Base-by-base conservation (phyloP, 2,797 vertebrate genomes). In the Sparus aurata region DNA sequence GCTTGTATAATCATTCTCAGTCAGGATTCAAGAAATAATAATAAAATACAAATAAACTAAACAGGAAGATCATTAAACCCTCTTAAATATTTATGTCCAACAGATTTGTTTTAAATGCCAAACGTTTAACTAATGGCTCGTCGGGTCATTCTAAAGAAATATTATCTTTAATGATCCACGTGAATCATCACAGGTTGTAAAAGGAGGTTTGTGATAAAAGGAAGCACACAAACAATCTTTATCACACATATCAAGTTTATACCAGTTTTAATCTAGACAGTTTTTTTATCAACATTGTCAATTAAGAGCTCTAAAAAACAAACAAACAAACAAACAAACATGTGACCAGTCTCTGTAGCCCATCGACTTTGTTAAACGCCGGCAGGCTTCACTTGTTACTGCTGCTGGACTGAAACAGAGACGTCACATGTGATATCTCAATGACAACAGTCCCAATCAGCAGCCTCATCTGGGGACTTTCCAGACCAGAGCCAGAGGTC, bases 71-170 rank as follows among this genome's bases (percentile, higher is more conserved):
- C 77, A 63, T 82, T 69, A 87, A 91, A 91, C 3, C 47, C 72
- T 72, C 78, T 74, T 91, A 87, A 92, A 92, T 85, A 87, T 89
- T 92, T 86, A 91, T 67, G 84, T 38, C 15, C 45, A 69, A 89
- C 91, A 93, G 91, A 91, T 91, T 90, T 87, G 58, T 70, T 89
- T 89, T 81, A 86, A 85, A 83, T 57, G 79, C 75, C 54, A 69
- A 77, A 72, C 34, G 46, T 73, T 84, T 88, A 83, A 83, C 25
- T 71, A 71, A 90, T 69, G 72, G 71, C 77, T 49, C 58, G 45
- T 79, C 54, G 45, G 77, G 72, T 61, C 34, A 58, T 90, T 79
- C 82, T 38, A 58, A 69, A 74, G 59, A 68, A 73, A 34, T 34
- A 34, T 82, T 77, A 79, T 77, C 30, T 68, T 57, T 91, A 79